A percentile compares a stretch with the other conserved stretches of the same genome.
These are phyloP conservation scores for Bubo bubo DNA, from an alignment of 2,113 vertebrate genomes.

Conservation along the genomic window DNA sequence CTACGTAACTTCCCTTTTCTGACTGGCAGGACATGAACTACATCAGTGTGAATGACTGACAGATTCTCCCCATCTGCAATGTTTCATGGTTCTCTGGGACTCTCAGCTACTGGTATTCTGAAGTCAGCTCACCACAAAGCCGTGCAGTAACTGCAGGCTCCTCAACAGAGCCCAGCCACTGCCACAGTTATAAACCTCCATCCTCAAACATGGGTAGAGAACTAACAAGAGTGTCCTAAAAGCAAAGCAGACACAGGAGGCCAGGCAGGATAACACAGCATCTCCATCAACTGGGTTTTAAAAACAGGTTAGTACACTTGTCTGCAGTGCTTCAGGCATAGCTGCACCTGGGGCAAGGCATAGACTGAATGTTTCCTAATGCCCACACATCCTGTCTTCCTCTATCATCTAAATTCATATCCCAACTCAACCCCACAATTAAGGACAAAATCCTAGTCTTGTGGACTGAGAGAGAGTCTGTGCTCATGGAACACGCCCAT, in stretches of 20 bases:
- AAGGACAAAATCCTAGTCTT: background rate
- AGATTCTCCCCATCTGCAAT: background rate
- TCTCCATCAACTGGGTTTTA: background rate
- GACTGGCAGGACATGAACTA: background rate
- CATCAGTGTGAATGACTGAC: rapidly evolving
- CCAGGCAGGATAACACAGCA: background rate
- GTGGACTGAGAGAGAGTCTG: background rate
- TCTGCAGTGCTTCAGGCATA: background rate
- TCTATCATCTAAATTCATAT: background rate
- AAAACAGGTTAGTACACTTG: background rate
- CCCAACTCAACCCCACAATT: background rate
- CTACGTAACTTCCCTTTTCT: background rate
- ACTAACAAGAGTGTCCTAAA: background rate
- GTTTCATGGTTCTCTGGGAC: background rate
- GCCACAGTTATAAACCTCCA: background rate
- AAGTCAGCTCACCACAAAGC: background rate
- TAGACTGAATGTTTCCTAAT: background rate
- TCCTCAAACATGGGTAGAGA: background rate
- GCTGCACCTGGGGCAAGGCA: background rate
- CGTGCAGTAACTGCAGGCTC: background rate
- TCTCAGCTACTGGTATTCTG: background rate
- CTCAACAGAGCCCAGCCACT: background rate
- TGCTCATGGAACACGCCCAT: background rate
- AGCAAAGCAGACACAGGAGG: background rate
- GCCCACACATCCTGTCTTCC: background rate